Evolutionary conservation across 2,113 vertebrate species (phyloP).

Genomic region (Cervus canadensis): DNA sequence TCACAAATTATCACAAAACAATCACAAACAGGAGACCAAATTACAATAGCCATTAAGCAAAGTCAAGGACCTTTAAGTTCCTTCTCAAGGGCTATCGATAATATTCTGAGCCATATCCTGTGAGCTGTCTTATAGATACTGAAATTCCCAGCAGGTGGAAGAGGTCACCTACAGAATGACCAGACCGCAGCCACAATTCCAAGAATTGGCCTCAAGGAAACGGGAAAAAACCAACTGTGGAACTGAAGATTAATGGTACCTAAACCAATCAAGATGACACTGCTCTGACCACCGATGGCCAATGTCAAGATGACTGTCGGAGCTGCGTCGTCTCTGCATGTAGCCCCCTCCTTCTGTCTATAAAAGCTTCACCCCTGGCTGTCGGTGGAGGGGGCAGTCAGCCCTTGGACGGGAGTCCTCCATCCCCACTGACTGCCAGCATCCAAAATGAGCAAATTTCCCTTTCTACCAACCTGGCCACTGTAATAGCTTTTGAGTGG

Average conservation of each 20-base stretch:
- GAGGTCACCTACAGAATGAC: not conserved
- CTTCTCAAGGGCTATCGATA: not conserved
- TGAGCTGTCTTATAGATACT: not conserved
- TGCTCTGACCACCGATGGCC: not conserved
- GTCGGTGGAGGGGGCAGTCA: not conserved
- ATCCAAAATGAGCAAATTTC: not conserved
- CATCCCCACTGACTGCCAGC: not conserved
- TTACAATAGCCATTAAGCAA: not conserved
- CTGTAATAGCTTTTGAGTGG: not conserved
- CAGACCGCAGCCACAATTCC: not conserved
- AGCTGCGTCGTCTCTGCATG: fast-evolving
- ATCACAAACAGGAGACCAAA: not conserved
- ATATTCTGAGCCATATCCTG: not conserved
- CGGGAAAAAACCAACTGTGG: not conserved
- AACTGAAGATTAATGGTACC: not conserved
- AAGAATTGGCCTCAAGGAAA: not conserved
- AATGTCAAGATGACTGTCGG: not conserved
- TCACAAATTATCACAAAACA: not conserved
- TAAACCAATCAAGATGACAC: not conserved
- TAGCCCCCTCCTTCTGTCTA: not conserved
- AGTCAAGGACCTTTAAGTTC: not conserved
- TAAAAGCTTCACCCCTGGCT: not conserved
- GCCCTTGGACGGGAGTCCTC: not conserved
- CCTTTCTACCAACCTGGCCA: not conserved
- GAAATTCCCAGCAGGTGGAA: not conserved